phyloP scores from a whole-genome alignment of 1,140 invertebrate species.

The Drosophila bocqueti region DNA sequence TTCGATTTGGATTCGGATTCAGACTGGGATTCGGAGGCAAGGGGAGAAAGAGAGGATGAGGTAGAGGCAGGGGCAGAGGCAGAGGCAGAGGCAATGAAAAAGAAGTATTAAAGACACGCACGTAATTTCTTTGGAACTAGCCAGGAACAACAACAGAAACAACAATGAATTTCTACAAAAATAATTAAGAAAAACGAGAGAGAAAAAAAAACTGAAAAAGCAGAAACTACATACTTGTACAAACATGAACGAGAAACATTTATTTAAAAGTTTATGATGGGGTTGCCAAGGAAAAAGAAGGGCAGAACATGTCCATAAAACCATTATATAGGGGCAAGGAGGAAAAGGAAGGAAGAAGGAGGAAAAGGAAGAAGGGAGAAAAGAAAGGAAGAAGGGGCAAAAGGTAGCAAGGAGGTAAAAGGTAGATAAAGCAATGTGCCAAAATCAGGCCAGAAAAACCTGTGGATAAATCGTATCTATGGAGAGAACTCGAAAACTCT shows the following conservation, averaged over 20 bases:
- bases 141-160: conserved; percentile 32
- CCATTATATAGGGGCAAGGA: conserved; percentile 1
- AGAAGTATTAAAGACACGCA: conserved; percentile 71
- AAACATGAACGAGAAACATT: conserved; percentile 17
- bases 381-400: too few relatives aligned
- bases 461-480: neutral
- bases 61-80: neutral
- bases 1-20: conserved; percentile 13
- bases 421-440: neutral
- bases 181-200: conserved; percentile 58
- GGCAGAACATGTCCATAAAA: neutral
- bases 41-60: neutral
- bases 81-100: conserved; percentile 8
- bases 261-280: conserved; percentile 29
- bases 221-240: neutral
- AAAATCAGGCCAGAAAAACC: neutral
- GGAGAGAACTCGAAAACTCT: neutral
- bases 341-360: too few relatives aligned
- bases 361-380: too few relatives aligned
- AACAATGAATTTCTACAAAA: conserved; percentile 73
- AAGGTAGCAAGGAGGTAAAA: too few relatives aligned
- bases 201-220: neutral
- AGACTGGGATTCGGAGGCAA: neutral
- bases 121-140: conserved; percentile 72
- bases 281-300: neutral